phyloP scores from a whole-genome alignment of 2,113 vertebrate species.

The Phrynosoma platyrhinos region DNA sequence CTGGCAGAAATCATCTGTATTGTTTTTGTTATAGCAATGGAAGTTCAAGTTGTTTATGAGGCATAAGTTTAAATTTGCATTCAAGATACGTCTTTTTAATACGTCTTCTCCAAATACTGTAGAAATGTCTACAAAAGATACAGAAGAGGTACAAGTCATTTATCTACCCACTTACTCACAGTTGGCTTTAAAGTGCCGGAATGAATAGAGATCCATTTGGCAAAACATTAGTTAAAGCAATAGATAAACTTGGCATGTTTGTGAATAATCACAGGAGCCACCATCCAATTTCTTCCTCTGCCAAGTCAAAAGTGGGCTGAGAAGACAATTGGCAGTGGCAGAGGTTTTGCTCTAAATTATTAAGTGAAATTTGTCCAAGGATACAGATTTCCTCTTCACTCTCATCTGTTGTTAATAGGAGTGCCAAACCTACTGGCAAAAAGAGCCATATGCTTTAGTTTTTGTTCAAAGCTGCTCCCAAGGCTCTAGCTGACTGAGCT shows the following conservation, averaged over 20 bases:
- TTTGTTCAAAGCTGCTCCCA: neutral
- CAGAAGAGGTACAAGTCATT: neutral
- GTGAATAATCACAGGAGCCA: neutral
- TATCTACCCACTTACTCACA: neutral
- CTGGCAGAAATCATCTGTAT: no score
- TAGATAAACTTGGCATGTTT: neutral
- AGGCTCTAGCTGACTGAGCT: neutral
- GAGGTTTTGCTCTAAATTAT: neutral
- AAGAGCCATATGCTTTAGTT: neutral
- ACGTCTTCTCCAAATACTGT: neutral
- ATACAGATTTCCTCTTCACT: no score
- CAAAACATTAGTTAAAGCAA: neutral
- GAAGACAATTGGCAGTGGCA: neutral
- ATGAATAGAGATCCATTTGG: neutral
- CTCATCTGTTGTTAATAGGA: neutral
- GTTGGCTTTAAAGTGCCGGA: neutral
- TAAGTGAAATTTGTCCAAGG: slow-evolving; percentile 9
- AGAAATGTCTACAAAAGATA: neutral
- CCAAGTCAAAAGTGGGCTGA: neutral
- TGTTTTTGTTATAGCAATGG: neutral
- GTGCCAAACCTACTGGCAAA: neutral
- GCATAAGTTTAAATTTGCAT: neutral
- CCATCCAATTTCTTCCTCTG: neutral
- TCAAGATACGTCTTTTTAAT: neutral
- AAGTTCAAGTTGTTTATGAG: neutral